A percentile compares a stretch with the other conserved stretches of the same genome.
These are phyloP conservation scores for Venustaconcha ellipsiformis DNA, from an alignment of 1,140 invertebrate species.

Conservation along the genomic window DNA sequence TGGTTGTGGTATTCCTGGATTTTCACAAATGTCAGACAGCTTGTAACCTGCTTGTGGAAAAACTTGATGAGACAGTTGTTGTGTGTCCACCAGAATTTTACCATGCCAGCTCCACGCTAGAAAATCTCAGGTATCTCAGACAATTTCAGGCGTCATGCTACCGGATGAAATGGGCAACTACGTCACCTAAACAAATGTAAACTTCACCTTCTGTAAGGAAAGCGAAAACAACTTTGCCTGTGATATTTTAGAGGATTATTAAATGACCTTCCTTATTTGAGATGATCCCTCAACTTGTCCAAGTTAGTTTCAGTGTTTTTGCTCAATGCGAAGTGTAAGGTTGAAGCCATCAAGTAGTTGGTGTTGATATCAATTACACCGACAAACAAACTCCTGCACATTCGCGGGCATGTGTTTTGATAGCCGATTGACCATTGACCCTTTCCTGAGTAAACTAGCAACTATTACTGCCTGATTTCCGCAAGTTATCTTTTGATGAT, in stretches of 20 bases:
- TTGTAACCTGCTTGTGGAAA: conserved; percentile 63
- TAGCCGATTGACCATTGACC: too few species aligned
- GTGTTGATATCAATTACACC: too few species aligned
- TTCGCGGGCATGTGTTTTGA: too few species aligned
- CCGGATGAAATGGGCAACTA: not conserved
- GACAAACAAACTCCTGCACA: too few species aligned
- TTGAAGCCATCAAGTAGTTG: too few species aligned
- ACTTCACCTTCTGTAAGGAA: not conserved
- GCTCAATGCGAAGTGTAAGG: too few species aligned
- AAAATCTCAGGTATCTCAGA: conserved; percentile 56
- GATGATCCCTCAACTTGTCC: not conserved
- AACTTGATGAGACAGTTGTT: conserved; percentile 61
- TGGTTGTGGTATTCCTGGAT: conserved; percentile 59
- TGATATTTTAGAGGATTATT: too few species aligned
- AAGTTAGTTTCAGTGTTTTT: too few species aligned
- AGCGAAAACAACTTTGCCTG: not conserved
- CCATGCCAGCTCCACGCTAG: conserved; percentile 56
- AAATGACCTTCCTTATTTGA: not conserved
- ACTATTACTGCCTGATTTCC: too few species aligned
- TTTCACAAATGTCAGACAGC: conserved; percentile 60
- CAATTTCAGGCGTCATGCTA: not conserved
- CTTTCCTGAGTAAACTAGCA: too few species aligned
- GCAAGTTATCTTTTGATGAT: too few species aligned
- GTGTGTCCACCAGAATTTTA: conserved; percentile 60
- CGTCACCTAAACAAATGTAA: not conserved